These are phyloP conservation scores for Entomobrya proxima DNA, from an alignment of 2,888 invertebrate genomes.

Conservation along the genomic window DNA sequence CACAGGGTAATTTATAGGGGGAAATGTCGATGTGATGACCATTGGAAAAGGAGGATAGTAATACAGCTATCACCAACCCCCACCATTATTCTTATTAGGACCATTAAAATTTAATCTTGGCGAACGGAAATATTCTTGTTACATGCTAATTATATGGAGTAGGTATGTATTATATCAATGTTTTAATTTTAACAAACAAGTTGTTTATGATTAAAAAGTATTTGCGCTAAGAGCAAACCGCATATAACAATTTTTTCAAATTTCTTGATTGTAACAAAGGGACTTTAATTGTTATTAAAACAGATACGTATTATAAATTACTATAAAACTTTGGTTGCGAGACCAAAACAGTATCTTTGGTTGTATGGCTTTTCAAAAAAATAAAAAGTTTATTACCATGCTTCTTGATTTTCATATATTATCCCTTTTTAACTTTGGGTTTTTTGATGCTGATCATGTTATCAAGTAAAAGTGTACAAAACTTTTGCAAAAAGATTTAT, in stretches of 20 bases:
- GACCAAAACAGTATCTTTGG: no score
- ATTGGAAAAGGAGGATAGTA: not conserved
- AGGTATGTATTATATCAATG: not conserved
- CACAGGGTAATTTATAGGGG: not conserved
- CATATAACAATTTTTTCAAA: no score
- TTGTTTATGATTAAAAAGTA: not conserved
- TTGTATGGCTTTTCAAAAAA: no score
- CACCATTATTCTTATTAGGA: not conserved
- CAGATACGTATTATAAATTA: no score
- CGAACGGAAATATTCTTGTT: constrained; percentile 23
- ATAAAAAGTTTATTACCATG: no score
- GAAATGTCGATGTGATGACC: not conserved
- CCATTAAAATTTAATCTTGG: constrained; percentile 16
- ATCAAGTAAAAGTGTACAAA: not conserved
- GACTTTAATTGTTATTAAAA: no score
- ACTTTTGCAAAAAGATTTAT: not conserved
- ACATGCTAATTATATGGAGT: constrained; percentile 8
- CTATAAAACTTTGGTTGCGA: no score
- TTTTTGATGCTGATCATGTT: not conserved
- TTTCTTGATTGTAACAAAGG: not conserved
- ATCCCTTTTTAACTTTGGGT: no score
- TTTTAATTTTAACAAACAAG: not conserved
- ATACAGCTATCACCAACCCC: not conserved
- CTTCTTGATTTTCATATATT: no score
- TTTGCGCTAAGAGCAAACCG: not conserved